Evolutionary conservation across 2,888 invertebrate genomes (phyloP).

Genomic region (Luffia ferchaultella): DNA sequence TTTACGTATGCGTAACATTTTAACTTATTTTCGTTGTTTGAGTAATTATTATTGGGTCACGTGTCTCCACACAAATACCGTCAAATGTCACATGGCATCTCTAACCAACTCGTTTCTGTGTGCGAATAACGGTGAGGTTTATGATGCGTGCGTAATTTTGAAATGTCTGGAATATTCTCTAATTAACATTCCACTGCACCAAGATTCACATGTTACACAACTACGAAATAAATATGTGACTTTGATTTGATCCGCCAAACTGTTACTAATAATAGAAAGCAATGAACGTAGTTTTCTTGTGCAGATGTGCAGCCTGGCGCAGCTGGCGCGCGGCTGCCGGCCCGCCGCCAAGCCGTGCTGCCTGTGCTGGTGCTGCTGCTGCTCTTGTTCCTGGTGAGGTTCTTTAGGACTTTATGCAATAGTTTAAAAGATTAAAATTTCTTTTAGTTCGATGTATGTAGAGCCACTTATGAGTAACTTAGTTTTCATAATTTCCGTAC

Average conservation of each 20-base stretch:
- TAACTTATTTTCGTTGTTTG: too few relatives aligned
- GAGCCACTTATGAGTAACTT: too few relatives aligned
- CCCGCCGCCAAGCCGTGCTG: constrained; percentile 66
- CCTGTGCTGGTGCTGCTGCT: constrained; percentile 70
- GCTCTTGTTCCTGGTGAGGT: constrained; percentile 66
- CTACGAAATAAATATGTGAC: background rate
- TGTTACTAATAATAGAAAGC: background rate
- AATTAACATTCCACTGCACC: background rate
- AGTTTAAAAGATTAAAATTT: too few relatives aligned
- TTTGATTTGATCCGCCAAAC: background rate
- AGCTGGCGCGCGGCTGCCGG: constrained; percentile 62
- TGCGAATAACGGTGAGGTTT: background rate
- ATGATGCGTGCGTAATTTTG: background rate
- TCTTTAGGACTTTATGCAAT: too few relatives aligned
- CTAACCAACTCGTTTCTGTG: background rate
- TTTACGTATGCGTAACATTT: too few relatives aligned
- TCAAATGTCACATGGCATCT: too few relatives aligned
- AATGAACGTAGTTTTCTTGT: background rate
- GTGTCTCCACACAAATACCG: too few relatives aligned
- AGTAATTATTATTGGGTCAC: too few relatives aligned
- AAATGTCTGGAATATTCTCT: background rate
- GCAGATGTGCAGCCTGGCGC: constrained; percentile 61
- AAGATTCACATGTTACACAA: background rate
- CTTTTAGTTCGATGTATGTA: too few relatives aligned
- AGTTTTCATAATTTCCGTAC: too few relatives aligned